Base-by-base conservation (phyloP, 2,888 invertebrate species). In the Parnassius orleans region DNA sequence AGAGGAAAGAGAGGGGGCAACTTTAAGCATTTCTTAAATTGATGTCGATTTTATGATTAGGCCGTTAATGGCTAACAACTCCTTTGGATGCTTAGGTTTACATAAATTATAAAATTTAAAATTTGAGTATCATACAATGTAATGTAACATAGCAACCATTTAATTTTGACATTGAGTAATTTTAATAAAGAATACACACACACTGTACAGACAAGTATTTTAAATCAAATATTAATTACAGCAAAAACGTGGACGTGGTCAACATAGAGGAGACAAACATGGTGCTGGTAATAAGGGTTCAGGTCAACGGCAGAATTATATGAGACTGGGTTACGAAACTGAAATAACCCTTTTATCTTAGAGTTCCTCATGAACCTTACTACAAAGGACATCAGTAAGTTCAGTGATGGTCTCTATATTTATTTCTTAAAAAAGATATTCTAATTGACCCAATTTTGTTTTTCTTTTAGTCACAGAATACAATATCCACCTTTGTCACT, bases 401-500 rank as follows among this genome's bases (percentile, higher is more conserved):
- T 14, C 2, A 48, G 10, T 14, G 11, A 14, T 43, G 10, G 43
- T 43, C 10, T 43, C 9, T 0, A 43, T 11, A 11, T 11, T 10
- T 43, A 43, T 43, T 11, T 43, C 10, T 10, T 11, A 1, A 11
- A 11, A 11, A 43, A 11, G 10, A 11, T 43, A 11, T 11, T 43
- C 11, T 43, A 50, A 15, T 7, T 54, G 5, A 11, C 15, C 11
- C 9, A 19, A 46, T 47, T 56, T 43, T 58, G 24, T 43, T 15
- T 63, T 52, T 52, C 52, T 93, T 93, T 60, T 80, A 96, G 96
- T 77, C 87, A 96, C 60, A 93, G 94, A 74, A 93, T 98, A 65
- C 95, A 99, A 83, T 99, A 99, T 87, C 97, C 97, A 48, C 98
- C 98, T 1, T 76, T 99, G 19, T 95, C 97, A 0, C 83, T 99